Percentiles rank a stretch among this genome's conserved stretches.
These are phyloP conservation scores for Drosophila saltans DNA, from an alignment of 1,140 invertebrate genomes.

Conservation along the genomic window DNA sequence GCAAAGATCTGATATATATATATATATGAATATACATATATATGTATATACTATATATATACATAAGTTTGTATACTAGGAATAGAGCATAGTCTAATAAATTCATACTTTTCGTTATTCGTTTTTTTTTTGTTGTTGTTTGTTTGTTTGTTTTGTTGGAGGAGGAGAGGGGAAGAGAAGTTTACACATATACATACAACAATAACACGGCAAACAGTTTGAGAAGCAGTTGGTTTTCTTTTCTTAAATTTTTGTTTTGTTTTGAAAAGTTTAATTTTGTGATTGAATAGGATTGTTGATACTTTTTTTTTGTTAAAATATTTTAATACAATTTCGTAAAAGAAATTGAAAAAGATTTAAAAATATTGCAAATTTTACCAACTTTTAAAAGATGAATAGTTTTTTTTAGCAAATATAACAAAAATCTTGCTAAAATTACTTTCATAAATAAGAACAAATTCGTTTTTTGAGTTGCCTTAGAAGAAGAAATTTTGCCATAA, in stretches of 20 bases:
- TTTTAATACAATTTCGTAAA: too few species aligned
- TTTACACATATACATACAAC: conserved; percentile 43
- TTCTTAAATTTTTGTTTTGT: conserved; percentile 18
- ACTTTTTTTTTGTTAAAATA: conserved; percentile 16
- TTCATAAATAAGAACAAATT: too few species aligned
- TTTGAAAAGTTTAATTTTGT: conserved; percentile 10
- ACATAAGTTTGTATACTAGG: conserved; percentile 44
- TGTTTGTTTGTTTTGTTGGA: conserved; percentile 6
- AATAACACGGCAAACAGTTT: conserved; percentile 53
- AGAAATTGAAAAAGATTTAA: too few species aligned
- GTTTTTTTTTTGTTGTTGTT: conserved; percentile 41
- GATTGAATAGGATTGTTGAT: conserved; percentile 19
- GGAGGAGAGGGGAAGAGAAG: conserved; percentile 8
- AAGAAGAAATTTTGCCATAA: too few species aligned
- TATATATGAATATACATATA: conserved; percentile 16
- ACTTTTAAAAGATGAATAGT: too few species aligned
- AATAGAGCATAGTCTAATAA: conserved; percentile 66
- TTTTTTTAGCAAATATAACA: too few species aligned
- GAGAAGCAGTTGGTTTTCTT: conserved; percentile 53
- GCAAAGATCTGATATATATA: conserved; percentile 50
- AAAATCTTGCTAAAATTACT: too few species aligned
- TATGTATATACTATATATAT: conserved; percentile 32
- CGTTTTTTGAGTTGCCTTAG: neutral
- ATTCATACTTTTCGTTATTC: conserved; percentile 75
- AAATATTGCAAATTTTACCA: too few species aligned